Conservation (phyloP, 2,888 invertebrate genomes). For the Cheilosia soror region DNA sequence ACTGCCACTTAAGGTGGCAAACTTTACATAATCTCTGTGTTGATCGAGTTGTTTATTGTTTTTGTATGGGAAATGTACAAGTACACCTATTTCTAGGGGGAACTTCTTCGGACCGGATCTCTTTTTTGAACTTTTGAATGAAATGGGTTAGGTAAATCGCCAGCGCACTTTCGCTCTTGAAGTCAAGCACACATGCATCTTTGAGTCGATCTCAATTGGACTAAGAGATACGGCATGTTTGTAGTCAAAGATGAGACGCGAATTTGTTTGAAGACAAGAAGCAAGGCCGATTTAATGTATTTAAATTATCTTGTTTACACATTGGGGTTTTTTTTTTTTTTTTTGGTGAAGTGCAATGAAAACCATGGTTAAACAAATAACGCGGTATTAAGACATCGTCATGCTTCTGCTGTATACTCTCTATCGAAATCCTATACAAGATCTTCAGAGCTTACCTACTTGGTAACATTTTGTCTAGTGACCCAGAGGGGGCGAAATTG, state of each 20-base stretch:
- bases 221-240: background rate
- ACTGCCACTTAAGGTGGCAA: conserved; percentile 36
- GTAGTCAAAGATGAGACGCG: background rate
- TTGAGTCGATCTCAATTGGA: background rate
- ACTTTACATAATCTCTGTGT: conserved; percentile 41
- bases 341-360: conserved; percentile 16
- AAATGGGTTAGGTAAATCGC: conserved; percentile 2
- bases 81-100: background rate
- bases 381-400: conserved; percentile 28
- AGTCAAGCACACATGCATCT: background rate
- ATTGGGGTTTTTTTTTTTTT: background rate
- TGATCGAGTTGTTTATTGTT: conserved; percentile 39
- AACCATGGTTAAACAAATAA: conserved; percentile 41
- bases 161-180: conserved; percentile 11
- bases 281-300: conserved; percentile 26
- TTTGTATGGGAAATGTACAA: background rate
- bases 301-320: conserved; percentile 2
- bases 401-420: background rate
- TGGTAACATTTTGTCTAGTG: background rate
- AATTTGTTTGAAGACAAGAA: conserved; percentile 15
- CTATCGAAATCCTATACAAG: conserved; percentile 22
- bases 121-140: background rate
- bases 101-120: background rate
- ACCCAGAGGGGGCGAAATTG: conserved; percentile 2
- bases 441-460: conserved; percentile 12